Conservation (phyloP, 2,113 vertebrate species). For the Dendrocopos noguchii region DNA sequence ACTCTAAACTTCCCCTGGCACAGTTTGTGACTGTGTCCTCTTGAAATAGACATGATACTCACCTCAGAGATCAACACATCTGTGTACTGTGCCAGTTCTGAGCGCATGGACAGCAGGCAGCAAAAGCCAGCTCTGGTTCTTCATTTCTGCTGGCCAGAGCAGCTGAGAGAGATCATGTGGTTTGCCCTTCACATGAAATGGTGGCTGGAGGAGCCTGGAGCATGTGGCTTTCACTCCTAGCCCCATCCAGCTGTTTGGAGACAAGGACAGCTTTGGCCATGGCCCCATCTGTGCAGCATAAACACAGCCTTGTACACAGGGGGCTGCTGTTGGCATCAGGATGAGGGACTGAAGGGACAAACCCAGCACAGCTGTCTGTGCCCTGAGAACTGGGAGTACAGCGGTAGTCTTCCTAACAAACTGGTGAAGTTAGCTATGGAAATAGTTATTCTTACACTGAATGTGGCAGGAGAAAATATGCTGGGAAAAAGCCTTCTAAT, state of each 20-base stretch:
- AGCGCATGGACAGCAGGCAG: neutral
- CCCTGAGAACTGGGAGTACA: neutral
- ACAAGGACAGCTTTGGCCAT: rapidly evolving
- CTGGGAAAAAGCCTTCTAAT: neutral
- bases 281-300: neutral
- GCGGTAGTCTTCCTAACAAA: neutral
- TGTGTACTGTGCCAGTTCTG: neutral
- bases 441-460: neutral
- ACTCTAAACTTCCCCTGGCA: no score
- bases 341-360: neutral
- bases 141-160: neutral
- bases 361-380: neutral
- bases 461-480: neutral
- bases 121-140: neutral
- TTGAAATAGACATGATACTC: neutral
- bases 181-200: neutral
- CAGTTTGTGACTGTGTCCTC: no score
- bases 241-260: neutral
- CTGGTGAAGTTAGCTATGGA: neutral
- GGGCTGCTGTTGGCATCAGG: rapidly evolving
- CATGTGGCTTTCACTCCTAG: neutral
- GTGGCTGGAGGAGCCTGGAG: neutral
- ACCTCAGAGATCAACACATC: neutral
- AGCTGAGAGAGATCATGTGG: rapidly evolving
- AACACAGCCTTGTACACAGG: neutral